Base-by-base conservation (phyloP, 1,140 invertebrate genomes). In the Ruditapes philippinarum region DNA sequence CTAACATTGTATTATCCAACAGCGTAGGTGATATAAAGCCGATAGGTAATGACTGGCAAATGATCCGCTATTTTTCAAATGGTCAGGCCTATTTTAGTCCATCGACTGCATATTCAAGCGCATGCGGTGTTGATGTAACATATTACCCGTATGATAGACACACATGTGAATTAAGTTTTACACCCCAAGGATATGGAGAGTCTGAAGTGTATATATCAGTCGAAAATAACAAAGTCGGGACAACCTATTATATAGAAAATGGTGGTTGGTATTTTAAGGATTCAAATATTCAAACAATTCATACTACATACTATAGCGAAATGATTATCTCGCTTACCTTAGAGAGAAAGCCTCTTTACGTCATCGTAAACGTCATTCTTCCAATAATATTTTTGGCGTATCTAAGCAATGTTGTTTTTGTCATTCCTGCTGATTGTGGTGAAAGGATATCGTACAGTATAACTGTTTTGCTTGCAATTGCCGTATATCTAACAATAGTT, bases 391-490 rank as follows among this genome's bases (percentile, higher is more conserved):
- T 91, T 25, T 70, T 91, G 28, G 73, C 89, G 4, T 38, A 90
- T 25, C 40, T 91, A 36, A 90, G 80, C 70, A 54, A 86, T 17
- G 65, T 88, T 9, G 78, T 65, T 22, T 91, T 91, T 73, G 19
- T 88, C 11, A 70, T 91, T 14, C 90, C 90, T 33, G 19, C 76
- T 14, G 82, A 89, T 9, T 45, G 76, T 45, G 90, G 90, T 51
- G 90, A 91, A 42, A 79, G 79, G 36, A 49, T 89, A 14, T 76
- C 88, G 2, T 89, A 80, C 40, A 70, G 57, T 11, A 68, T 91
- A 65, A 90, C 88, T 7, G 74, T 89, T 28, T 68, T 91, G 12
- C 76, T 91, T 9, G 84, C 90, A 14, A 54, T 90, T n/a, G 89
- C 90, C 4, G 88, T 91, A 31, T 89, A 87, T 36, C 42, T 91